Percentiles rank a stretch among this genome's conserved stretches.
These are phyloP conservation scores for Bucorvus abyssinicus DNA, from an alignment of 2,797 vertebrate species.

Conservation along the genomic window DNA sequence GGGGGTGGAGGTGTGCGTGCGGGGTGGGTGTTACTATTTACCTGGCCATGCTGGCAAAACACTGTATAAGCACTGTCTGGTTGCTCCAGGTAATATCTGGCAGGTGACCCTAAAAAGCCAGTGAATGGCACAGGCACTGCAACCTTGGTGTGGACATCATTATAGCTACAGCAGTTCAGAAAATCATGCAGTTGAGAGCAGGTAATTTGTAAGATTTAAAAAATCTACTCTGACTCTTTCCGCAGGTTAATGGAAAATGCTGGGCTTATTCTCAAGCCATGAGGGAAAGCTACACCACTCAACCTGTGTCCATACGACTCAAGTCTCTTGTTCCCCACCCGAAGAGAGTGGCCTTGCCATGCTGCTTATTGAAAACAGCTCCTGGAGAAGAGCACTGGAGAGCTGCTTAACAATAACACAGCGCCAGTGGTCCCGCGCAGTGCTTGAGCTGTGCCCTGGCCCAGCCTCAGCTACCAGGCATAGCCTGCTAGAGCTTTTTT, in stretches of 20 bases:
- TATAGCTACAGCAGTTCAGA: neutral
- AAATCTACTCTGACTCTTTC: neutral
- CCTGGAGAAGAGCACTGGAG: neutral
- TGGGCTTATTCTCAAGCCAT: neutral
- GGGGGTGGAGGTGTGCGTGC: too few species aligned
- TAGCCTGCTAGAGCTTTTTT: accelerated
- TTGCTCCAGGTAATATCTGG: neutral
- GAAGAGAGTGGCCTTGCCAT: neutral
- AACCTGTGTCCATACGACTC: accelerated
- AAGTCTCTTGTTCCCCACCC: neutral
- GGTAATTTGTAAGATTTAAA: neutral
- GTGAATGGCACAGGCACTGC: neutral
- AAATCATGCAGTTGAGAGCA: neutral
- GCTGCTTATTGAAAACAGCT: neutral
- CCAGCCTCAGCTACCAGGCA: neutral
- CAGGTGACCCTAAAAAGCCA: neutral
- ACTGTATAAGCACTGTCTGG: neutral
- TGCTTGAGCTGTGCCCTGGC: neutral
- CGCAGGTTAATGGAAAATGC: neutral
- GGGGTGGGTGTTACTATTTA: neutral
- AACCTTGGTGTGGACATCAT: neutral
- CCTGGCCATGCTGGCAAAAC: neutral
- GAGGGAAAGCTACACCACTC: neutral
- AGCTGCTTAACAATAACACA: neutral
- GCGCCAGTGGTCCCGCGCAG: accelerated